phyloP scores from a whole-genome alignment of 2,888 invertebrate species.

The Cataglyphis albicans region DNA sequence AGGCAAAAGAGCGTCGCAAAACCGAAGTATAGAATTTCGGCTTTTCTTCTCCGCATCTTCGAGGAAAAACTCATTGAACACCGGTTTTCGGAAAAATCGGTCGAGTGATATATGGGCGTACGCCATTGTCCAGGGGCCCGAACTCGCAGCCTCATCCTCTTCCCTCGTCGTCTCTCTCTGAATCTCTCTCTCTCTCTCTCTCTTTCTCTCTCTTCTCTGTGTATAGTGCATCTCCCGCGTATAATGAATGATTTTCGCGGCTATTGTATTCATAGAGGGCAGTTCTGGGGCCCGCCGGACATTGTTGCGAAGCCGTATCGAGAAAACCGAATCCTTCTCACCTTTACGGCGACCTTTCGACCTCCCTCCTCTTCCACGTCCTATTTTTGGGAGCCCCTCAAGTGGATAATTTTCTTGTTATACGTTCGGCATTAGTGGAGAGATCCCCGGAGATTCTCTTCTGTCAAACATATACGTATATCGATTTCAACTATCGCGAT shows the following conservation, averaged over 20 bases:
- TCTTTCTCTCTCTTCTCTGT: conserved; percentile 30
- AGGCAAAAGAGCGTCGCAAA: conserved; percentile 38
- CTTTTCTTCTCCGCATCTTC: conserved; percentile 71
- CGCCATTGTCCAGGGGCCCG: conserved; percentile 77
- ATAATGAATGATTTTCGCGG: conserved; percentile 86
- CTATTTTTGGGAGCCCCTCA: conserved; percentile 78
- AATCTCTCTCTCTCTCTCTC: conserved; percentile 35
- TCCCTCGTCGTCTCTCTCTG: conserved; percentile 36
- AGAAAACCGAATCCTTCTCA: conserved; percentile 69
- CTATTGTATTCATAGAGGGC: conserved; percentile 81
- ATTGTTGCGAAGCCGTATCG: conserved; percentile 77
- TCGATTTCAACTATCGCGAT: conserved; percentile 41
- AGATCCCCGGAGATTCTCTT: conserved; percentile 47
- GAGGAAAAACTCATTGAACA: conserved; percentile 76
- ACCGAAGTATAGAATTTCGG: conserved; percentile 58
- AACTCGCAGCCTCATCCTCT: conserved; percentile 60
- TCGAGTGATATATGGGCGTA: conserved; percentile 85
- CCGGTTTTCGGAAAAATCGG: conserved; percentile 83
- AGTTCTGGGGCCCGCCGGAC: conserved; percentile 73
- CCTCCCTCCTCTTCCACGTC: conserved; percentile 44
- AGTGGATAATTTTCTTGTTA: conserved; percentile 86
- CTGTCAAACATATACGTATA: conserved; percentile 19
- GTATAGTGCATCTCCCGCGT: conserved; percentile 63
- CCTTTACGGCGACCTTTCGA: conserved; percentile 48
- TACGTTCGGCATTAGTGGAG: conserved; percentile 81